Base-by-base conservation (phyloP, 2,113 vertebrate genomes). In the Neogobius melanostomus region DNA sequence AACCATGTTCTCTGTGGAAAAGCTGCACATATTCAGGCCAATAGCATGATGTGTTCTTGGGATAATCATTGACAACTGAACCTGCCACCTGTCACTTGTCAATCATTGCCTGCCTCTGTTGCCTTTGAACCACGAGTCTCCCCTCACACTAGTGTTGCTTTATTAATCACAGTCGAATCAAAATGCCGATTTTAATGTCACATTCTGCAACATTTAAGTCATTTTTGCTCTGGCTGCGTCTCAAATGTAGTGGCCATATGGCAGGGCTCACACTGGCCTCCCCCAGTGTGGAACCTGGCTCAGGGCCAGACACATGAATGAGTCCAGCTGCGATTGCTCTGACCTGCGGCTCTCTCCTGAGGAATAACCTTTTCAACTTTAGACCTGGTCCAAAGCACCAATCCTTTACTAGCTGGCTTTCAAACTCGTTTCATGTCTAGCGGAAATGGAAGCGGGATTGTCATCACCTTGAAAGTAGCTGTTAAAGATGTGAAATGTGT, bases 241-340 rank as follows among this genome's bases (percentile, higher is more conserved):
- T 59, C 28, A 15, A 11, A 59, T 42, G 56, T 28, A 42, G 59
- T 61, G 59, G 44, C 59, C 36, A 61, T 42, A 61, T 61, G 42
- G 59, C 42, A 9, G 7, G 14, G 15, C 8, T 10, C 59, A 44
- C 0, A 45, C 6, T 61, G 59, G 14, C 14, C 21, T 44, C 15
- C 59, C 44, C 44, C 44, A 42, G 15, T 61, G 59, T 42, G 7
- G 36, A 15, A 44, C 42, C 12, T 61, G 59, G 42, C 42, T 45
- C 42, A 44, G 42, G 59, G 36, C 42, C 59, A 45, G 16, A 61
- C 36, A 45, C 42, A n/a, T 61, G 15, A 61, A 10, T 44, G 14
- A 9, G 5, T 44, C 6, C 56, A 42, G 56, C 56, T 11, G 10
- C 44, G 42, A 61, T 36, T 42, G 14, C 11, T 44, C 42, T n/a